phyloP scores from a whole-genome alignment of 2,113 vertebrate genomes.

The Tangachromis dhanisi region DNA sequence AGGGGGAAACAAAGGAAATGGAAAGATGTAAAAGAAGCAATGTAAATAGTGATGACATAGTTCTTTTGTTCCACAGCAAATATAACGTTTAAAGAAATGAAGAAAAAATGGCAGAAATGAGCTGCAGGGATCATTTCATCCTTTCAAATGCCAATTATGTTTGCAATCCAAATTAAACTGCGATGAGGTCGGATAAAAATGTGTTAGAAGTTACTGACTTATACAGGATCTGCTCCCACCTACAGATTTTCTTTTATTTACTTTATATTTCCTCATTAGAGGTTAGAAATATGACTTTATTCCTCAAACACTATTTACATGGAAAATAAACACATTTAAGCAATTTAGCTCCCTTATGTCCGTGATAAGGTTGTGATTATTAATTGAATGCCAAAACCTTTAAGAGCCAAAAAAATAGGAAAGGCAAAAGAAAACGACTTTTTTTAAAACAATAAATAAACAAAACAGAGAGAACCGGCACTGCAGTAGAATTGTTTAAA shows the following conservation, averaged over 20 bases:
- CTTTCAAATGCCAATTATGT: neutral
- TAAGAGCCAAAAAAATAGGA: neutral
- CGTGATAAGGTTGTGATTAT: neutral
- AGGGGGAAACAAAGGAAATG: neutral
- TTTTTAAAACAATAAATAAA: neutral
- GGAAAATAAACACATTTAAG: neutral
- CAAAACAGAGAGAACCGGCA: neutral
- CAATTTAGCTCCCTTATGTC: neutral
- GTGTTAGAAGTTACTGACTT: neutral
- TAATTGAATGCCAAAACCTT: neutral
- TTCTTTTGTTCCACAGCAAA: neutral
- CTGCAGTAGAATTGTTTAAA: neutral
- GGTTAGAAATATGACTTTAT: neutral
- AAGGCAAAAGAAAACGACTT: neutral
- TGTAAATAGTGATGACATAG: neutral
- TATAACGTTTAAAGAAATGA: neutral
- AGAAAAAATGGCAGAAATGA: neutral
- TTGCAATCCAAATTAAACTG: neutral
- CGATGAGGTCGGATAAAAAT: neutral
- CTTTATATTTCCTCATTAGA: neutral
- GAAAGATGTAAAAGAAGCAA: neutral
- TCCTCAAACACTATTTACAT: neutral
- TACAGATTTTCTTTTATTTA: neutral
- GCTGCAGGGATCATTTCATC: neutral
- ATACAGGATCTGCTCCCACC: neutral